Evolutionary conservation across 2,797 vertebrate species (phyloP).

Genomic region (Anguilla marmorata): DNA sequence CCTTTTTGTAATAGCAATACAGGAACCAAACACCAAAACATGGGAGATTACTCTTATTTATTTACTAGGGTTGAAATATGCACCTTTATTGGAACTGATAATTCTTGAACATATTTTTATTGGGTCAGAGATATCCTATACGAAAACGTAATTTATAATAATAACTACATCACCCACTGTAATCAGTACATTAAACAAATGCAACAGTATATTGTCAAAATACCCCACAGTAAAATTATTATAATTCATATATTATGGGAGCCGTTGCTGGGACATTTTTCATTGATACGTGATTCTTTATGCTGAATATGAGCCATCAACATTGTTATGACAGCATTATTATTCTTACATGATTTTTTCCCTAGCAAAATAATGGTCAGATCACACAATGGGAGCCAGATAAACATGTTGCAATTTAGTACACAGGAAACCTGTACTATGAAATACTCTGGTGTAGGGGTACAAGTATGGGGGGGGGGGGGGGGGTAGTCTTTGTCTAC

Average conservation of each 20-base stretch:
- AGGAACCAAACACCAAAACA: background rate
- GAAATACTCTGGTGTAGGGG: background rate
- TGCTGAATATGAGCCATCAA: background rate
- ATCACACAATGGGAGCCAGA: background rate
- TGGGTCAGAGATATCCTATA: background rate
- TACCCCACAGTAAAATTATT: background rate
- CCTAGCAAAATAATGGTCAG: background rate
- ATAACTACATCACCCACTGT: background rate
- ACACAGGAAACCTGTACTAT: background rate
- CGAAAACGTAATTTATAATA: background rate
- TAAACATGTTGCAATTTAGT: background rate
- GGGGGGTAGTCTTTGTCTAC: background rate
- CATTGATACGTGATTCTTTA: background rate
- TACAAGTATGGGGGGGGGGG: background rate
- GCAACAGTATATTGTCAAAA: background rate
- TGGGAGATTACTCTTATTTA: background rate
- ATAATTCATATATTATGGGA: background rate
- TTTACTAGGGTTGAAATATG: background rate
- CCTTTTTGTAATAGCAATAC: background rate
- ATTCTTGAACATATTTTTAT: background rate
- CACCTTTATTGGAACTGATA: background rate
- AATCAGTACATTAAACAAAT: background rate
- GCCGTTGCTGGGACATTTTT: background rate
- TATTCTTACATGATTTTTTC: background rate
- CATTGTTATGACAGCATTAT: background rate